Conservation (phyloP, 2,113 vertebrate species). For the Oenanthe melanoleuca region DNA sequence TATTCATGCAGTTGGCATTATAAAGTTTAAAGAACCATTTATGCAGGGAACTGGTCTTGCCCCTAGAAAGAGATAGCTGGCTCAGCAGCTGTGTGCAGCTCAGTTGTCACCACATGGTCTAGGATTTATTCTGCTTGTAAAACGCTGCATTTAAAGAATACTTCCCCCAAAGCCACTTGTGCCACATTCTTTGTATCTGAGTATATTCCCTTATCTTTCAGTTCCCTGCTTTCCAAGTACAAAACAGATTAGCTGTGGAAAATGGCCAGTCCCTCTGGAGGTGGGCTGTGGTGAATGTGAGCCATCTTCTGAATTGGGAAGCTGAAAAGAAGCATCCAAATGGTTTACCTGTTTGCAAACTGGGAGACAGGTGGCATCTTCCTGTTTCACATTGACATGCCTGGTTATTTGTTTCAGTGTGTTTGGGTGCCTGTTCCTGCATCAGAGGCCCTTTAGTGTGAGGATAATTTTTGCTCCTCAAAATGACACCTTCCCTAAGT, state of each 20-base stretch:
- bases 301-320: neutral
- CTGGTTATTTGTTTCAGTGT: neutral
- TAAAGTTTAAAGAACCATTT: slow-evolving; percentile 16
- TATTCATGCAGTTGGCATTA: slow-evolving; percentile 19
- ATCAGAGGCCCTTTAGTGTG: neutral
- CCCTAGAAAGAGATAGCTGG: neutral
- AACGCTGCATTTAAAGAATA: neutral
- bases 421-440: neutral
- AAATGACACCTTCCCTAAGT: neutral
- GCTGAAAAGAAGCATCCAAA: neutral
- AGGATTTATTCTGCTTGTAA: slow-evolving; percentile 28
- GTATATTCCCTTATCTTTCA: neutral
- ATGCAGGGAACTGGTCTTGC: neutral
- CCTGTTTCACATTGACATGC: fast-evolving
- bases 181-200: neutral
- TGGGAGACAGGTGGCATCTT: neutral
- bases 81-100: slow-evolving; percentile 5
- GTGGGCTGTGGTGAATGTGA: neutral
- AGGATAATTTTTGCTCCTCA: neutral
- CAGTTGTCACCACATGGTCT: neutral
- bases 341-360: neutral
- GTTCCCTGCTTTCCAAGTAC: neutral
- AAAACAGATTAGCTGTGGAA: neutral
- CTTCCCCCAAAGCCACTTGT: neutral
- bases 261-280: neutral